Conservation (phyloP, 2,113 vertebrate species). For the Eonycteris spelaea region DNA sequence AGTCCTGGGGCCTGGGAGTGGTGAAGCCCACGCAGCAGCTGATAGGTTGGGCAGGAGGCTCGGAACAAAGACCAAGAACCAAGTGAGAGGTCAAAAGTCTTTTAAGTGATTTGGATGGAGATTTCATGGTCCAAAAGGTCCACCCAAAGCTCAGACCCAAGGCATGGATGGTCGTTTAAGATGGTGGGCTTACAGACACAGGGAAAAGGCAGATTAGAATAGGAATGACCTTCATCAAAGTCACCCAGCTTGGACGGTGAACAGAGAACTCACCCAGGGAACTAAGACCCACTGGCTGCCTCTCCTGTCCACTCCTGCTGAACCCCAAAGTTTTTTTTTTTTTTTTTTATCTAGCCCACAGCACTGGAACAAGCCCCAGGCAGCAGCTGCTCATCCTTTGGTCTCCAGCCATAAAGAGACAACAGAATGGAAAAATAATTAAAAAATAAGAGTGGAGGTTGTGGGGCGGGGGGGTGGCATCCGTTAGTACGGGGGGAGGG, state of each 20-base stretch:
- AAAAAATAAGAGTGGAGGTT: constrained; percentile 73
- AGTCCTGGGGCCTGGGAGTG: accelerated
- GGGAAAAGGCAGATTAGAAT: accelerated
- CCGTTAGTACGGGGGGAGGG: accelerated
- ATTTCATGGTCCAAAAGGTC: background rate
- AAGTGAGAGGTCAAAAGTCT: background rate
- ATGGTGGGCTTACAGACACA: background rate
- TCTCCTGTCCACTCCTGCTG: background rate
- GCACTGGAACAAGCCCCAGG: background rate
- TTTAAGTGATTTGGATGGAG: background rate
- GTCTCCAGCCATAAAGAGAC: constrained; percentile 58
- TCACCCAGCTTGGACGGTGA: background rate
- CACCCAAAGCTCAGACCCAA: background rate
- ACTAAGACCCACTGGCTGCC: accelerated
- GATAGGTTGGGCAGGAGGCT: background rate
- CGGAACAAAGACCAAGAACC: background rate
- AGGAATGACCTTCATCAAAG: constrained; percentile 21
- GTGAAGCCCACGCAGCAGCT: accelerated
- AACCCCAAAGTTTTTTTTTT: background rate
- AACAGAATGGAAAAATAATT: constrained; percentile 80
- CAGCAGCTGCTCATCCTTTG: background rate
- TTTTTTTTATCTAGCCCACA: background rate
- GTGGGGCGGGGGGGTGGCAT: no score
- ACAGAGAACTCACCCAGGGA: background rate
- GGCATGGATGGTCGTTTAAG: background rate